phyloP scores from a whole-genome alignment of 2,113 vertebrate species.

The Platysteira castanea region DNA sequence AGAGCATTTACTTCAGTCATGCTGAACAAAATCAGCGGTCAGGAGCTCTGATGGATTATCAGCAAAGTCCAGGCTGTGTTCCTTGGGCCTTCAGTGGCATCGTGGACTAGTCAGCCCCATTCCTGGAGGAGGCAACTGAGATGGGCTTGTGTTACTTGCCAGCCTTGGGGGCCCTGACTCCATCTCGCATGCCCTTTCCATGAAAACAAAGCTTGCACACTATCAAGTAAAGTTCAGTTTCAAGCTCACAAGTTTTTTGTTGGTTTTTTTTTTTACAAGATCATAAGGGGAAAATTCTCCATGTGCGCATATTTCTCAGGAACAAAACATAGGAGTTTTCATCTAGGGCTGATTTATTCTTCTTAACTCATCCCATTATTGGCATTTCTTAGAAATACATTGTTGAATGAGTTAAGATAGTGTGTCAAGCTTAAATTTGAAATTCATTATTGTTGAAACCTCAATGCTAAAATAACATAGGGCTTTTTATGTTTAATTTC shows the following conservation, averaged over 20 bases:
- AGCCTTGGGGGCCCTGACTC: accelerated
- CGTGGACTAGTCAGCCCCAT: background rate
- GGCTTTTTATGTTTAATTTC: conserved; percentile 33
- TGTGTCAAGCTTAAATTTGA: background rate
- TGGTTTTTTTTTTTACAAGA: background rate
- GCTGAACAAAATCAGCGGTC: accelerated
- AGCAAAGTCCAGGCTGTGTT: background rate
- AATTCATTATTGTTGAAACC: conserved; percentile 22
- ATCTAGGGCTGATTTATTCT: background rate
- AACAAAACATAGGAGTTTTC: background rate
- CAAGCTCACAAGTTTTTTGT: background rate
- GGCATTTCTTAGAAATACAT: background rate
- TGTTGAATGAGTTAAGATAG: background rate
- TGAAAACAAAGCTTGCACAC: background rate
- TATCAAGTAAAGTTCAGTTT: background rate
- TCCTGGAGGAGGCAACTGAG: background rate
- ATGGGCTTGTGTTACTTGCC: background rate
- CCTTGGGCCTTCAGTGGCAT: background rate
- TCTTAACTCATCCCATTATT: background rate
- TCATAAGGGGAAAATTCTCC: background rate
- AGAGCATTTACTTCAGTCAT: background rate
- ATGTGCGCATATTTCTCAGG: background rate
- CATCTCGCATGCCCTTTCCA: background rate
- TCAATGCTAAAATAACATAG: background rate
- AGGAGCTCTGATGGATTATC: background rate